Evolutionary conservation across 2,888 invertebrate species (phyloP), one percentile per base, ranked within the genome.

Genomic region (Tanypteryx hageni): DNA sequence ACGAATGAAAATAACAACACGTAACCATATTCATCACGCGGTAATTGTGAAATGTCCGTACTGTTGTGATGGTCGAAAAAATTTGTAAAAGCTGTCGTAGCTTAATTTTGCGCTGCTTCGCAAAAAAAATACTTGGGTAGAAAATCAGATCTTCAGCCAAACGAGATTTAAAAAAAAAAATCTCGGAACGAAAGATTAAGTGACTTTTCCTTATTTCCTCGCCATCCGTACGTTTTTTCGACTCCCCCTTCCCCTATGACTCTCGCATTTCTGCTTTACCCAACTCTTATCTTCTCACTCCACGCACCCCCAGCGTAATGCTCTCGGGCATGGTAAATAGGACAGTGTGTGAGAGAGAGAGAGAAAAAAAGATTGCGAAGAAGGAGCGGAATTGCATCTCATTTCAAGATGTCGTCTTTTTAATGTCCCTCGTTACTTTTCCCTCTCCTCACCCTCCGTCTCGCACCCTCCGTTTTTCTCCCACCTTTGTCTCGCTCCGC

Each of bases 341-440:
- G 76, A 13, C 76, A 76, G 76, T 8, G 76, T 22, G 61, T 4
- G 44, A 44, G 44, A 27, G 27, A 27, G n/a, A n/a, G n/a, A n/a
- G n/a, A n/a, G n/a, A n/a, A n/a, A n/a, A n/a, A 76, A 27, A 76
- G 76, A 76, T 76, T 22, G 76, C 11, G 22, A 22, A 27, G 68
- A 68, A 68, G 68, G n/a, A 2, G 22, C 68, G 76, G 76, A 76
- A 76, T 76, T 76, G 76, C 27, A 27, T 76, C 76, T 76, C 76
- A 76, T 76, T 76, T 76, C 76, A 76, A 76, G 76, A 76, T 76
- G 76, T 76, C 76, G 76, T 76, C 76, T 76, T 76, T 76, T 27
- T 76, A 76, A 76, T 76, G 76, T 27, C 76, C 76, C 18, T 76
- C 76, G 76, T 76, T 76, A 76, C 76, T 76, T 76, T 76, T 76